Conservation (phyloP, 2,797 vertebrate genomes). For the Brotogeris chrysoptera region DNA sequence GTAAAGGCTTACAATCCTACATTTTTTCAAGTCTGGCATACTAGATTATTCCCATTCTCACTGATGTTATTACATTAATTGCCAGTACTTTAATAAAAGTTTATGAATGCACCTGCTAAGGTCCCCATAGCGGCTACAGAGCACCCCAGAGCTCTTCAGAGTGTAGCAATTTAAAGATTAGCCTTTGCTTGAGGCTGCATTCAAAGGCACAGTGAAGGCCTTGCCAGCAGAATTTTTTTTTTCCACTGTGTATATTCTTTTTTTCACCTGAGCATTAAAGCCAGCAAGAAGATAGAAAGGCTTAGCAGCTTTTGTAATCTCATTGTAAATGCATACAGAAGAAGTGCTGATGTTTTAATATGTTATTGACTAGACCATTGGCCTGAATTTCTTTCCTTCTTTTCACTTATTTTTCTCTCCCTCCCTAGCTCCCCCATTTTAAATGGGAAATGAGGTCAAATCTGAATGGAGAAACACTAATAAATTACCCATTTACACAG, state of each 20-base stretch:
- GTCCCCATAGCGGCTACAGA: neutral
- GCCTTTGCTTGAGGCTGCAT: neutral
- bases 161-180: neutral
- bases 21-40: neutral
- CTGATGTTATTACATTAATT: neutral
- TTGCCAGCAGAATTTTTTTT: neutral
- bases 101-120: neutral
- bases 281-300: neutral
- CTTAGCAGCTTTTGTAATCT: neutral
- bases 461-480: neutral
- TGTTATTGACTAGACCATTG: neutral
- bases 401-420: neutral
- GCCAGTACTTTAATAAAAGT: neutral
- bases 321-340: neutral
- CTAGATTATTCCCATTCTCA: neutral
- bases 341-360: neutral
- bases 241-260: neutral
- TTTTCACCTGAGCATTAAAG: neutral
- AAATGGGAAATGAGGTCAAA: neutral
- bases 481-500: neutral
- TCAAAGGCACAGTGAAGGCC: neutral
- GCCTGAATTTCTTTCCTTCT: neutral
- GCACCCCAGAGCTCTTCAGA: neutral
- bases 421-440: neutral
- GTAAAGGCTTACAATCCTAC: neutral